Evolutionary conservation across 2,888 invertebrate genomes (phyloP), one percentile per base, ranked within the genome.

Genomic region (Eudasyphora cyanicolor): DNA sequence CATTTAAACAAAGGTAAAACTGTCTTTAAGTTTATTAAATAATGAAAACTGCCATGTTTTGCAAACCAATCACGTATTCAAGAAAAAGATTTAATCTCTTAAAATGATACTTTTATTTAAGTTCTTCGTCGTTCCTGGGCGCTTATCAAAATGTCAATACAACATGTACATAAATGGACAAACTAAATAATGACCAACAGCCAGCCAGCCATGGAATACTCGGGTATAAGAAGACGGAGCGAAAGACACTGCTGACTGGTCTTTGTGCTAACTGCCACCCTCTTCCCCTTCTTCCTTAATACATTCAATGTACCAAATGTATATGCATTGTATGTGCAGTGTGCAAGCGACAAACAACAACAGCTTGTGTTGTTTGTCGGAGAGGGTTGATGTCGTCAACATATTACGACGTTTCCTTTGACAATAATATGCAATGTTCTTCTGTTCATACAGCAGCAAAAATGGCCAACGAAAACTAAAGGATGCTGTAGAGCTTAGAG

Each of bases 91-190:
- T 76, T 73, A 81, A 76, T 81, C 73, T 57, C 73, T 71, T 76
- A 49, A 71, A 76, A 71, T 64, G 62, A 60, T 71, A 54, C 62
- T 81, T 69, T 73, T 75, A 75, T 70, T 73, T 64, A 73, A 76
- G 76, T 71, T 76, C n/a, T n/a, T n/a, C n/a, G n/a, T n/a, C n/a
- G 67, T 76, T 76, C 71, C 67, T 57, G 42, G 71, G 70, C 67
- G 67, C 45, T 76, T 78, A 78, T 78, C 78, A 70, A 78, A 70
- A 69, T 77, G 82, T 74, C 76, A 75, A 75, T 82, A 82, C 51
- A 42, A 78, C 21, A 57, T 70, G 77, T 78, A 77, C 75, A 78
- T 70, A 57, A 78, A 82, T 54, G 62, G 51, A 64, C 62, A 82
- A 82, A 78, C 69, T 51, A 69, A 77, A 74, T 57, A 78, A 82